A percentile compares a stretch with the other conserved stretches of the same genome.
phyloP scores from a whole-genome alignment of 2,888 invertebrate genomes.

The Drosophila nigricruria region DNA sequence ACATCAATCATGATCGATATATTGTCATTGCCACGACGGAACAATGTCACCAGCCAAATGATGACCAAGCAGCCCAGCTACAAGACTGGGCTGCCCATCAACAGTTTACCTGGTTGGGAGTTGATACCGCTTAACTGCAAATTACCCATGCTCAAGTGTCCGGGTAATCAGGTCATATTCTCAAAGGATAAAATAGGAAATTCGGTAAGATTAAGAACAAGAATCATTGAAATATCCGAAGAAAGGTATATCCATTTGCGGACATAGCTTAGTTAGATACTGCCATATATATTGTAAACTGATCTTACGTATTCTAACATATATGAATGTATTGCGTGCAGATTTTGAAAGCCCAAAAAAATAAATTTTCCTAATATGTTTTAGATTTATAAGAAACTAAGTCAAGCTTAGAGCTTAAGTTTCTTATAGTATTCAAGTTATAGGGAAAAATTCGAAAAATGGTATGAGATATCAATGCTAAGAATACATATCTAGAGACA shows the following conservation, averaged over 20 bases:
- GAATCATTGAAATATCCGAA: neutral
- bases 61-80: conserved; percentile 70
- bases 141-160: conserved; percentile 85
- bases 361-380: no score
- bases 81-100: conserved; percentile 82
- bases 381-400: no score
- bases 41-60: conserved; percentile 54
- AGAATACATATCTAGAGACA: no score
- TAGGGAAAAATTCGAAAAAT: neutral
- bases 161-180: conserved; percentile 84
- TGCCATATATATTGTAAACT: no score
- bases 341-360: no score
- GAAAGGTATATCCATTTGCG: no score
- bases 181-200: conserved; percentile 84
- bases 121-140: conserved; percentile 83
- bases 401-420: neutral
- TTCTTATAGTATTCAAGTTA: neutral
- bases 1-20: conserved; percentile 77
- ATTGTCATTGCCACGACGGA: conserved; percentile 78
- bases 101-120: conserved; percentile 84
- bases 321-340: neutral
- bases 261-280: neutral
- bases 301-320: no score
- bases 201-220: conserved; percentile 50
- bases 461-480: no score